Conservation (phyloP, 2,797 vertebrate species). For the Perodicticus potto region DNA sequence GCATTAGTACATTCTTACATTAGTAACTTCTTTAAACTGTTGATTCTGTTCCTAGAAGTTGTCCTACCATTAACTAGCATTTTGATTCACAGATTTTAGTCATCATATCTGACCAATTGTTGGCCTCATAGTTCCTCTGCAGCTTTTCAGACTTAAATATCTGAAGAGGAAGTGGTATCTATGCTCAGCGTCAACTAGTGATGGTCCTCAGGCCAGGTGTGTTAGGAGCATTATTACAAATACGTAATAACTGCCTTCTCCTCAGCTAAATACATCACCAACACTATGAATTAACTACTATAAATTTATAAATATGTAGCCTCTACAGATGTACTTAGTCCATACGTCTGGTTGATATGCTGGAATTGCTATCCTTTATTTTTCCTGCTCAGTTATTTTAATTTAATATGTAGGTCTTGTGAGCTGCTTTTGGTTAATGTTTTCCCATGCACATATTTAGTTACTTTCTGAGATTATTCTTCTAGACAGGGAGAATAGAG, state of each 20-base stretch:
- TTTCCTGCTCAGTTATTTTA: slow-evolving; percentile 35
- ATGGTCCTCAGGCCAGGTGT: slow-evolving; percentile 61
- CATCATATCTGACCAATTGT: slow-evolving; percentile 54
- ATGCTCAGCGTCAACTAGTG: not conserved
- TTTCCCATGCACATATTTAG: slow-evolving; percentile 53
- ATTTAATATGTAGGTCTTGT: slow-evolving; percentile 17
- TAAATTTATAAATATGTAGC: slow-evolving; percentile 22
- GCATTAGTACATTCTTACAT: slow-evolving; percentile 49
- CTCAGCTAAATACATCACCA: slow-evolving; percentile 22
- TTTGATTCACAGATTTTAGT: slow-evolving; percentile 69
- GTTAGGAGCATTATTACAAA: slow-evolving; percentile 27
- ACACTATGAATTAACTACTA: slow-evolving; percentile 18
- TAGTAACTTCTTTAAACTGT: slow-evolving; percentile 46
- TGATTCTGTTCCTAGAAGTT: slow-evolving; percentile 51
- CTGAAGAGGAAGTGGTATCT: slow-evolving; percentile 58
- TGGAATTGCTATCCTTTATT: slow-evolving; percentile 13
- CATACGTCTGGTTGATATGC: slow-evolving; percentile 54
- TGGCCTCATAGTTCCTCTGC: slow-evolving; percentile 42
- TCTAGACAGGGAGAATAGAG: slow-evolving; percentile 47
- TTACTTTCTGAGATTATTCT: slow-evolving; percentile 65
- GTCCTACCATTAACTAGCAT: slow-evolving; percentile 52
- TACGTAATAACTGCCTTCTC: slow-evolving; percentile 58
- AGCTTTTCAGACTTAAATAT: slow-evolving; percentile 10
- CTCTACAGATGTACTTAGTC: not conserved
- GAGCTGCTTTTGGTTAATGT: slow-evolving; percentile 50